A percentile compares a stretch with the other conserved stretches of the same genome.
Conservation (phyloP, 1,140 invertebrate genomes). For the Lordiphosa collinella region DNA sequence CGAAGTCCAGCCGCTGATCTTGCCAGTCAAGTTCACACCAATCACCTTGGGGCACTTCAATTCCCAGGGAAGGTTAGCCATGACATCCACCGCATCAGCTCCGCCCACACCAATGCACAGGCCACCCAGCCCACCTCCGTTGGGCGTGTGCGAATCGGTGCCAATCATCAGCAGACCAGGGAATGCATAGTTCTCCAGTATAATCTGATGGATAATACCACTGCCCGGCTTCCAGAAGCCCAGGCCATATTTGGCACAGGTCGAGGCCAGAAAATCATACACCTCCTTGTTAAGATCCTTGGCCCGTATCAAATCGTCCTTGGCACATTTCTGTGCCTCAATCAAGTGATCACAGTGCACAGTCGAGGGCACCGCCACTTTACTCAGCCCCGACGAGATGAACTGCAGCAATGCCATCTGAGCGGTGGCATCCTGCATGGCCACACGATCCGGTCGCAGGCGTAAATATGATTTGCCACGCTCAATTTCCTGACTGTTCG, state of each 20-base stretch:
- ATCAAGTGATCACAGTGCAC: constrained; percentile 99
- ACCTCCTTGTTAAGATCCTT: constrained; percentile 98
- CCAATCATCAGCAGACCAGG: constrained; percentile 99
- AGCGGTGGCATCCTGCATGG: constrained; percentile 99
- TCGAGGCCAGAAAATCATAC: constrained; percentile 95
- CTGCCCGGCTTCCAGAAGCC: constrained; percentile 99
- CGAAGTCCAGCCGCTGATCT: constrained; percentile 97
- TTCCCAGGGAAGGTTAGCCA: constrained; percentile 99
- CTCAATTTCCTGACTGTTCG: constrained; percentile 88
- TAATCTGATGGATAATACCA: constrained; percentile 99
- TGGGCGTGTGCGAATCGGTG: constrained; percentile 99
- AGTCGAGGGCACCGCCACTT: constrained; percentile 97
- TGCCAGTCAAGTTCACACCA: constrained; percentile 98
- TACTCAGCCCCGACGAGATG: constrained; percentile 96
- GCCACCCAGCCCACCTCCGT: constrained; percentile 98
- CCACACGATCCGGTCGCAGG: constrained; percentile 97
- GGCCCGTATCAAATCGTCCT: constrained; percentile 93
- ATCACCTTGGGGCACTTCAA: constrained; percentile 99
- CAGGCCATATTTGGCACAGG: constrained; percentile 98
- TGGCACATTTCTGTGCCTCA: constrained; percentile 95
- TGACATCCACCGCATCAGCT: constrained; percentile 99
- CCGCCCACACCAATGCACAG: constrained; percentile 99
- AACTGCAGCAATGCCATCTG: constrained; percentile 99
- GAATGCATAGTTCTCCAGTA: constrained; percentile 99
- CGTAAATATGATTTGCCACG: constrained; percentile 95